phyloP scores from a whole-genome alignment of 2,888 invertebrate genomes.

The Esperia sulphurella region DNA sequence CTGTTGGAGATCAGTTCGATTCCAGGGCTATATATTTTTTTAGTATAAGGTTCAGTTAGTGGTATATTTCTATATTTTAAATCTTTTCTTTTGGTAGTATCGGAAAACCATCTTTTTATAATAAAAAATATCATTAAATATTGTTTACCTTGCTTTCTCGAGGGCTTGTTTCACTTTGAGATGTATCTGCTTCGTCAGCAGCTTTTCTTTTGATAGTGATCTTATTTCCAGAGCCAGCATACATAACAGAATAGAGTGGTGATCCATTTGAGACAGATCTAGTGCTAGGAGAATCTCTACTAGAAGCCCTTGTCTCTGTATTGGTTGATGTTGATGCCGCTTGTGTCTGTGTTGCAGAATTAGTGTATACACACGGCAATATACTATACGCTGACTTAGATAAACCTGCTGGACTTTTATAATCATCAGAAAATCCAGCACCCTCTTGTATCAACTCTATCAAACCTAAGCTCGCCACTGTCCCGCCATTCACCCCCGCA shows the following conservation, averaged over 20 bases:
- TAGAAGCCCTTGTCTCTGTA: constrained; percentile 46
- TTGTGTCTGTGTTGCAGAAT: constrained; percentile 75
- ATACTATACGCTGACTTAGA: constrained; percentile 87
- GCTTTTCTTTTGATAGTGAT: constrained; percentile 90
- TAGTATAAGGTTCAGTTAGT: no score
- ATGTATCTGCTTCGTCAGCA: constrained; percentile 75
- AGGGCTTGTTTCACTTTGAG: constrained; percentile 52
- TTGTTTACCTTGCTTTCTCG: constrained; percentile 63
- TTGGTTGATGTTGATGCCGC: constrained; percentile 52
- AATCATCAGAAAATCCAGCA: constrained; percentile 86
- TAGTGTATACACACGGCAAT: constrained; percentile 85
- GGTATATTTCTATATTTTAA: no score
- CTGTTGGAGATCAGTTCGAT: no score
- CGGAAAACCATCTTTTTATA: no score
- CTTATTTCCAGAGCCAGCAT: constrained; percentile 89
- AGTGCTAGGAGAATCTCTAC: constrained; percentile 59
- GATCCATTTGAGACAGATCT: constrained; percentile 64
- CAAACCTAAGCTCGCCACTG: constrained; percentile 79
- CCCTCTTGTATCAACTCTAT: constrained; percentile 90
- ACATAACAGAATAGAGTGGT: constrained; percentile 86
- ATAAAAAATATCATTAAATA: background rate
- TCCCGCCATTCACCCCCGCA: constrained; percentile 72
- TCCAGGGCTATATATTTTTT: no score
- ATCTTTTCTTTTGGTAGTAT: no score
- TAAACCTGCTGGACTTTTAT: constrained; percentile 84